phyloP scores from a whole-genome alignment of 2,888 invertebrate species.

The Neocrepidodera transversa region DNA sequence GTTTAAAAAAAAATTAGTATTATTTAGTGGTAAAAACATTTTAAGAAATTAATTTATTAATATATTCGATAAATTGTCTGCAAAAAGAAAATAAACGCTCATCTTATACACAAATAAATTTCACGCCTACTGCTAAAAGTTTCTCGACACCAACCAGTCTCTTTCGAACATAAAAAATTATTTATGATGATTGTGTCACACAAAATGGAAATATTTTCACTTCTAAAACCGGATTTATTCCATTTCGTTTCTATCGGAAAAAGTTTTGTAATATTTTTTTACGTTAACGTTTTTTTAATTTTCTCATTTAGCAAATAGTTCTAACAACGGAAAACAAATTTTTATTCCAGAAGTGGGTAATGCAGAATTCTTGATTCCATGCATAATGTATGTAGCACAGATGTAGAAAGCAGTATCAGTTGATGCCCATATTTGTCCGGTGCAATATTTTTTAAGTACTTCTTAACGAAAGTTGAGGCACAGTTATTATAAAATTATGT shows the following conservation, averaged over 20 bases:
- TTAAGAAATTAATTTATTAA: constrained; percentile 27
- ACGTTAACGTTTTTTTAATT: too few relatives aligned
- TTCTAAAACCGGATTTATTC: constrained; percentile 5
- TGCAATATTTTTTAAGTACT: background rate
- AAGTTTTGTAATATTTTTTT: background rate
- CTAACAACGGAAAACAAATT: too few relatives aligned
- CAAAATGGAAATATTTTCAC: constrained; percentile 4
- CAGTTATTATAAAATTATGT: background rate
- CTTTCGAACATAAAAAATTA: constrained; percentile 19
- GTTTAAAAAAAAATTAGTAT: too few relatives aligned
- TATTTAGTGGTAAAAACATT: too few relatives aligned
- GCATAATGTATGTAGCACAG: background rate
- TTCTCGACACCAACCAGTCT: constrained; percentile 20
- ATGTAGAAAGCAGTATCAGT: background rate
- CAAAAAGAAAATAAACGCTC: constrained; percentile 6
- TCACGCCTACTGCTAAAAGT: constrained; percentile 21
- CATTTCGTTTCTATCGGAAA: background rate
- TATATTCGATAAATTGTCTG: constrained; percentile 19
- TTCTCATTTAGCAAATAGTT: too few relatives aligned
- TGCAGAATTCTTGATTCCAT: background rate
- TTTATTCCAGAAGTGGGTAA: background rate
- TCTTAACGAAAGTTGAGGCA: background rate
- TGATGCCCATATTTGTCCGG: background rate
- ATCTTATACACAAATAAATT: constrained; percentile 21
- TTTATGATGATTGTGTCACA: constrained; percentile 17